Conservation (phyloP, 2,797 vertebrate species). For the Chrosomus eos region DNA sequence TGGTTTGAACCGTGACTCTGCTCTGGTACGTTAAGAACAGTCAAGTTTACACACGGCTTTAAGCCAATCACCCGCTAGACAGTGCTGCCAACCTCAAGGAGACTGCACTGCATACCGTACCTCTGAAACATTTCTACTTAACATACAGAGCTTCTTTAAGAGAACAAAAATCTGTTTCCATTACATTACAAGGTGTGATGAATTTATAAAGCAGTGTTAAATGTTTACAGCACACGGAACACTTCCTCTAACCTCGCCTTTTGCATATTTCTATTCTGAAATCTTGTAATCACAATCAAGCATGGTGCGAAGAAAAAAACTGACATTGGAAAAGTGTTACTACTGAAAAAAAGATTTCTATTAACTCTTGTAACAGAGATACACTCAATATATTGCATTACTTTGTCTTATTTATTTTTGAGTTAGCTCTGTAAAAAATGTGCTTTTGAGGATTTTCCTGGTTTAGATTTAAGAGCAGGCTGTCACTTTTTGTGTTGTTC, state of each 20-base stretch:
- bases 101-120: slow-evolving; percentile 16
- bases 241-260: slow-evolving; percentile 33
- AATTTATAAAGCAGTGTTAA: slow-evolving; percentile 22
- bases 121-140: slow-evolving; percentile 39
- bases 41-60: neutral
- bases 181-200: slow-evolving; percentile 26
- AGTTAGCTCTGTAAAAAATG: slow-evolving; percentile 30
- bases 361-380: slow-evolving; percentile 17
- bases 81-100: slow-evolving; percentile 29
- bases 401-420: slow-evolving; percentile 33
- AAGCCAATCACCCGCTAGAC: neutral
- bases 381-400: slow-evolving; percentile 24
- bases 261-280: slow-evolving; percentile 41
- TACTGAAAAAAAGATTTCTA: neutral
- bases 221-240: slow-evolving; percentile 58
- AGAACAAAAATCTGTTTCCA: slow-evolving; percentile 3
- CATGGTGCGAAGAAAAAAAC: neutral
- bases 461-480: slow-evolving; percentile 22
- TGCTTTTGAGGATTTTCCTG: slow-evolving; percentile 31
- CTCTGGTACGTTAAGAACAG: neutral
- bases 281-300: slow-evolving; percentile 8
- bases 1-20: neutral
- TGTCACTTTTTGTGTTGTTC: neutral
- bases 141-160: neutral
- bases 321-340: slow-evolving; percentile 6